Conservation (phyloP, 2,797 vertebrate genomes). For the Brachyalestes nurse region DNA sequence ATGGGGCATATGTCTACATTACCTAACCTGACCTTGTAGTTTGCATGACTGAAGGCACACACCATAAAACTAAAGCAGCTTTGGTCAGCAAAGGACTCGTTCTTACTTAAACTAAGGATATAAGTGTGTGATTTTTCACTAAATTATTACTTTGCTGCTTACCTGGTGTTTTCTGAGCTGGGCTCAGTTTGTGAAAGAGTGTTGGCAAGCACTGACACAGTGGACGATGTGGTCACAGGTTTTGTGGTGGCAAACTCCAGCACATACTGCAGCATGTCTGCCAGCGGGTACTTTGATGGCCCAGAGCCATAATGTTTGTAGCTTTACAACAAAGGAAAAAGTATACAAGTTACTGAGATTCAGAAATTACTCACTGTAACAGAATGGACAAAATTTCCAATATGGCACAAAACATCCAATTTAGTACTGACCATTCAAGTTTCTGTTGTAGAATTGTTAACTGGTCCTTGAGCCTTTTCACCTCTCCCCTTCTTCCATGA, state of each 20-base stretch:
- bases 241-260: conserved; percentile 89
- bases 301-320: conserved; percentile 93
- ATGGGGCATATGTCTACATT: background rate
- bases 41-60: background rate
- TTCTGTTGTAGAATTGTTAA: conserved; percentile 86
- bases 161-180: conserved; percentile 75
- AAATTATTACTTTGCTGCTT: conserved; percentile 33
- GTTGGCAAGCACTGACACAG: conserved; percentile 57
- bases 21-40: background rate
- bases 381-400: background rate
- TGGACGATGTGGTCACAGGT: conserved; percentile 63
- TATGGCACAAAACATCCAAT: background rate
- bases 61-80: background rate
- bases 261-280: conserved; percentile 93
- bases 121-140: background rate
- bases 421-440: conserved; percentile 83
- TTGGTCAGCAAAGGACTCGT: too few species aligned
- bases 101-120: background rate
- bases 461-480: conserved; percentile 87
- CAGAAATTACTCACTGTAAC: background rate
- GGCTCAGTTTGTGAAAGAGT: conserved; percentile 54
- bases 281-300: conserved; percentile 86
- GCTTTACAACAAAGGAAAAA: conserved; percentile 68
- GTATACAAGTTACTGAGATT: background rate
- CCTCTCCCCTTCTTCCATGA: conserved; percentile 85